Base-by-base conservation (phyloP, 2,797 vertebrate species). In the Bovichtus variegatus region DNA sequence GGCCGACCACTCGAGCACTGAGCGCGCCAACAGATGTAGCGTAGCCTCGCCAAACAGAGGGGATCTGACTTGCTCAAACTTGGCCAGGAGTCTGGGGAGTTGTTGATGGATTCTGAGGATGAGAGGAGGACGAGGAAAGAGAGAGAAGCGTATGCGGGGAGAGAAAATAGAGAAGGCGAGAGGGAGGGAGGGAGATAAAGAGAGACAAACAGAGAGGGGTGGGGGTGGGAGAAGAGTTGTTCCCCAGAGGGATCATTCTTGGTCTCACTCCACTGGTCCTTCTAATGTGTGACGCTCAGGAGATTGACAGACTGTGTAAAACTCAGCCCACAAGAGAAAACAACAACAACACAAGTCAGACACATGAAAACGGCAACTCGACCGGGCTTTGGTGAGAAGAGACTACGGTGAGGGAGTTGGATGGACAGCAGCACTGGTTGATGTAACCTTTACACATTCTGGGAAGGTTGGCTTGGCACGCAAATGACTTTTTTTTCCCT, bases 301-400 rank as follows among this genome's bases (percentile, higher is more conserved):
- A 93, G 92, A 93, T 93, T 94, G 93, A 94, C 93, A 93, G 93
- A 83, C 92, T 93, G 92, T 94, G 92, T 92, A 94, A 93, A 91
- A 93, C 84, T 88, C 87, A 90, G 88, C 90, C 91, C 93, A 92
- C 91, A 90, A 87, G 93, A 93, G 92, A 90, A 86, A 93, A 92
- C 89, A 91, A 89, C 91, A 91, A 91, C 92, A 89, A 91, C 92
- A 89, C 76, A 74, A 92, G 90, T 89, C 90, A 90, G 91, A 91
- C 88, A 89, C 81, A 84, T 80, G 85, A 83, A 89, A 89, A 86
- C 62, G 40, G 74, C 76, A 85, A 78, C 67, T 85, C 69, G 65
- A 54, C 86, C 62, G 76, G 86, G 89, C 71, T 76, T 71, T 41
- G 78, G 61, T 36, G 76, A 72, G 72, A 65, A 41, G 74, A 81